phyloP scores from a whole-genome alignment of 2,888 invertebrate genomes.

The Oscheius myriophilus region DNA sequence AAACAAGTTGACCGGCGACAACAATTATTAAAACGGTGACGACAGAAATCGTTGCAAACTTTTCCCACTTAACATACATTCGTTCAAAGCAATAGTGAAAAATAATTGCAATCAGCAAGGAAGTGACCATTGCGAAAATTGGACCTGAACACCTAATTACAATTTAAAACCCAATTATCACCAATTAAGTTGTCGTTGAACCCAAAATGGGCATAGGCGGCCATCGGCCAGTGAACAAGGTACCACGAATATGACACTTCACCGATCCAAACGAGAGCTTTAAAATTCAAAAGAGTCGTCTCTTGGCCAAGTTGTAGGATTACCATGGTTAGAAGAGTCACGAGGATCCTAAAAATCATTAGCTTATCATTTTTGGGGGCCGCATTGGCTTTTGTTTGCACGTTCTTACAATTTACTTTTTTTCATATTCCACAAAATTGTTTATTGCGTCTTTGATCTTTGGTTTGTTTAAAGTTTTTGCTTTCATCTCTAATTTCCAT shows the following conservation, averaged over 20 bases:
- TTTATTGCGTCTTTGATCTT: too few relatives aligned
- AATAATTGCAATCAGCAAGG: too few relatives aligned
- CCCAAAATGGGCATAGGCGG: neutral
- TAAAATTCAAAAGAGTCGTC: neutral
- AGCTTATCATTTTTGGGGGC: too few relatives aligned
- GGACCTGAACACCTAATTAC: neutral
- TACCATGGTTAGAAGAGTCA: neutral
- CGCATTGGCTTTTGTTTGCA: too few relatives aligned
- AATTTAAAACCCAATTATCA: neutral
- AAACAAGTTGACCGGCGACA: too few relatives aligned
- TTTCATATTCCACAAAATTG: too few relatives aligned
- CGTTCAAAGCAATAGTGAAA: slow-evolving; percentile 5
- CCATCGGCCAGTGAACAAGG: slow-evolving; percentile 18
- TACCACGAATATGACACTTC: slow-evolving; percentile 22
- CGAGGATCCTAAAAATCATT: slow-evolving; percentile 1
- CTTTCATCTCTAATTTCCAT: too few relatives aligned
- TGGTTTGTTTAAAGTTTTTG: too few relatives aligned
- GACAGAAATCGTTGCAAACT: neutral
- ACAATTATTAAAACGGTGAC: neutral
- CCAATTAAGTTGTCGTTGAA: too few relatives aligned
- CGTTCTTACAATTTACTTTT: too few relatives aligned
- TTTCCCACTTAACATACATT: slow-evolving; percentile 8
- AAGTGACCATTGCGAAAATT: too few relatives aligned
- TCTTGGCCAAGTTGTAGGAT: slow-evolving; percentile 2
- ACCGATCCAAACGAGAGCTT: slow-evolving; percentile 4